Conservation (phyloP, 2,113 vertebrate species). For the Aegithalos caudatus region DNA sequence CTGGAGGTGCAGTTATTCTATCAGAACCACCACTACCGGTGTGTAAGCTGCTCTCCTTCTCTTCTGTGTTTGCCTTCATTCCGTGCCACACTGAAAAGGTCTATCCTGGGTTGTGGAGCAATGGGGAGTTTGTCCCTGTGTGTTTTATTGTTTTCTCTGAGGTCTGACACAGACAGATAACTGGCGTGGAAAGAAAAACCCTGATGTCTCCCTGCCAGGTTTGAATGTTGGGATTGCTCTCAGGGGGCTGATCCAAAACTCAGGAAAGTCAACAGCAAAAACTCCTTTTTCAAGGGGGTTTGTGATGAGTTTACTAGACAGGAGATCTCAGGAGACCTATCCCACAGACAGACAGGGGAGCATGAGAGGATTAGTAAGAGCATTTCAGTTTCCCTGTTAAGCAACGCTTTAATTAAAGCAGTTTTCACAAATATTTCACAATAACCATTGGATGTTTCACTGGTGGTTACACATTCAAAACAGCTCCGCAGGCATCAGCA, state of each 20-base stretch:
- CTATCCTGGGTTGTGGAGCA: neutral
- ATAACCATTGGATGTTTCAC: slow-evolving; percentile 21
- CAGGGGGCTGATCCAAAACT: neutral
- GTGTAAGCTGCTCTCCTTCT: neutral
- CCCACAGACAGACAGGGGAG: neutral
- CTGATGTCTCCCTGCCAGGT: neutral
- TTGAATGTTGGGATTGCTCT: neutral
- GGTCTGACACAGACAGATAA: neutral
- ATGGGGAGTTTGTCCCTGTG: neutral
- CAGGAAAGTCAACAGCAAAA: neutral
- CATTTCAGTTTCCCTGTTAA: slow-evolving; percentile 31
- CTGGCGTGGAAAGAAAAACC: neutral
- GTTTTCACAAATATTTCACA: slow-evolving; percentile 46
- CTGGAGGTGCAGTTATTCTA: neutral
- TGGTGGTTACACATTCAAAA: slow-evolving; percentile 39
- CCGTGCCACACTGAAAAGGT: neutral
- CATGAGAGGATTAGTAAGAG: slow-evolving; percentile 18
- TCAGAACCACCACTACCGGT: rapidly evolving
- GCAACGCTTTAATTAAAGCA: slow-evolving; percentile 37
- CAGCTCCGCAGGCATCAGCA: neutral
- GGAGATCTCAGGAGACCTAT: neutral
- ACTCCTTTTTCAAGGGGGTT: neutral
- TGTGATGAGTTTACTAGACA: neutral
- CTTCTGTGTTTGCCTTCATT: neutral
- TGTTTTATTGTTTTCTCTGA: neutral